These are phyloP conservation scores for Archilochus colubris DNA, from an alignment of 2,113 vertebrate species.

Conservation along the genomic window DNA sequence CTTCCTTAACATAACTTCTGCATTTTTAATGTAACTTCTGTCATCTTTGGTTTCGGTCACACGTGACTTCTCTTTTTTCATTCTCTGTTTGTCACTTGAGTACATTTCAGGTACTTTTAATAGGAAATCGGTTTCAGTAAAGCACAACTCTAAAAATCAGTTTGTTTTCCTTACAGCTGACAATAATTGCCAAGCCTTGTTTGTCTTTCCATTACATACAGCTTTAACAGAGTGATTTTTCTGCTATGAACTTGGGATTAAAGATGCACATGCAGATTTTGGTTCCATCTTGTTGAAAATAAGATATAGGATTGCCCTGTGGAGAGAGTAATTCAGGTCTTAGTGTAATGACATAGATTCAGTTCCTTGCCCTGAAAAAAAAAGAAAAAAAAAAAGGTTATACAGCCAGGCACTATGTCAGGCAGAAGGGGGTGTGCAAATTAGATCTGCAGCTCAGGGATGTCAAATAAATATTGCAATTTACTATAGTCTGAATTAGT, in stretches of 20 bases:
- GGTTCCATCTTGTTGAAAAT: neutral
- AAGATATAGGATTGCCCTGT: neutral
- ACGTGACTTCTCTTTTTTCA: conserved; percentile 13
- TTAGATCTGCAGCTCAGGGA: neutral
- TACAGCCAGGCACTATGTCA: neutral
- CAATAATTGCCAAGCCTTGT: neutral
- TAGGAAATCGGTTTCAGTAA: neutral
- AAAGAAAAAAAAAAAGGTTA: neutral
- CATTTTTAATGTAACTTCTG: conserved; percentile 28
- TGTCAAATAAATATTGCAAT: neutral
- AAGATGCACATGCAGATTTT: neutral
- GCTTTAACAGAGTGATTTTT: neutral
- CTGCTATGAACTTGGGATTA: neutral
- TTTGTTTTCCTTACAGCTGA: neutral
- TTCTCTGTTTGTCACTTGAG: conserved; percentile 45
- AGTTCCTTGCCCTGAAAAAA: neutral
- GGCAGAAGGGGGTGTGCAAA: too few relatives aligned
- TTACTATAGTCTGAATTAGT: neutral
- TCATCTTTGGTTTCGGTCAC: conserved; percentile 21
- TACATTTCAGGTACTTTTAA: conserved; percentile 46
- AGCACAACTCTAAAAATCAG: neutral
- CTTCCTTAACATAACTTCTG: conserved; percentile 49
- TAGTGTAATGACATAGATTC: neutral
- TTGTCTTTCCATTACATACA: neutral
- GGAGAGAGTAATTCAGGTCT: neutral